Conservation (phyloP, 2,888 invertebrate species). For the Pachymerium ferrugineum region DNA sequence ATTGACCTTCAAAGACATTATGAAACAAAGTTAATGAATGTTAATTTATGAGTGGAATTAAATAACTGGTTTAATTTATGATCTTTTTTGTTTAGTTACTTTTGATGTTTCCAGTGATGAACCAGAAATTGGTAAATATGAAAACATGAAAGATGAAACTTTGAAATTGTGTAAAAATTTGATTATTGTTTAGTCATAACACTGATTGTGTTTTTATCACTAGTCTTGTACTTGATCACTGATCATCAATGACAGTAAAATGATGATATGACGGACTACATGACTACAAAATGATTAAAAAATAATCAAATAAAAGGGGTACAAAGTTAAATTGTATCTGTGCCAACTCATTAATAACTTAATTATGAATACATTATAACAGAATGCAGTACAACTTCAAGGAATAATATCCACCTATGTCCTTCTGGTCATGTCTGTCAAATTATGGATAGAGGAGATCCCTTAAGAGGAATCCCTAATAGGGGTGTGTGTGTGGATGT, state of each 20-base stretch:
- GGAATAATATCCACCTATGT: background rate
- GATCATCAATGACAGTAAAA: too few relatives aligned
- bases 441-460: slow-evolving; percentile 7
- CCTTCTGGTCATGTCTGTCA: background rate
- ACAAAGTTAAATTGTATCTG: too few relatives aligned
- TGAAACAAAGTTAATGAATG: background rate
- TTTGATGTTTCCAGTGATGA: background rate
- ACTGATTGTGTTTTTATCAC: too few relatives aligned
- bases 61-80: background rate
- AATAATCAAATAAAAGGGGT: too few relatives aligned
- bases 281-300: too few relatives aligned
- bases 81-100: background rate
- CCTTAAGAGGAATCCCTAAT: background rate
- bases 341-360: too few relatives aligned
- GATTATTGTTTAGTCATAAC: too few relatives aligned
- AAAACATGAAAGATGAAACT: too few relatives aligned
- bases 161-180: too few relatives aligned
- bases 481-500: background rate
- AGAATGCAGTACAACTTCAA: slow-evolving; percentile 5
- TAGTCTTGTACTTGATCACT: too few relatives aligned
- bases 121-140: slow-evolving; percentile 13
- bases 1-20: background rate
- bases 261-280: too few relatives aligned
- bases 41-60: background rate
- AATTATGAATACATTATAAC: background rate